These are phyloP conservation scores for Gymnogyps californianus DNA, from an alignment of 2,113 vertebrate species.

Conservation along the genomic window DNA sequence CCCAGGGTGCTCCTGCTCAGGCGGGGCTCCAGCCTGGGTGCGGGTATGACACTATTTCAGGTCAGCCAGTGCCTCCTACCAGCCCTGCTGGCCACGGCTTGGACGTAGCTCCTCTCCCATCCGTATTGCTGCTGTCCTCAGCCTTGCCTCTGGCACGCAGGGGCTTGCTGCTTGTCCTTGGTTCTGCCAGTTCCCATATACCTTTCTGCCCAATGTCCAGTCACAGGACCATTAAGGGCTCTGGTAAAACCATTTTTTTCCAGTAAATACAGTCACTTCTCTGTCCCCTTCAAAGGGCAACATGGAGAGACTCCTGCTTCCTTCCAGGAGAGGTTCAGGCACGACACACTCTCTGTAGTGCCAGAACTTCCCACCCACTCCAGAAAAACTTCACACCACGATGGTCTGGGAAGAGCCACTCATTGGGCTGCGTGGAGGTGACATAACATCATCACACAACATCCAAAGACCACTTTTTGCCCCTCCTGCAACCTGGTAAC, in stretches of 20 bases:
- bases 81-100: neutral
- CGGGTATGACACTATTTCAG: neutral
- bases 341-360: neutral
- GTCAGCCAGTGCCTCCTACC: neutral
- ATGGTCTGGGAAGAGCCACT: neutral
- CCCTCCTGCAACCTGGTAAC: neutral
- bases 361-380: neutral
- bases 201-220: neutral
- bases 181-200: neutral
- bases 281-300: neutral
- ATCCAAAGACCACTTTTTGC: neutral
- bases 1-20: neutral
- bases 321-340: neutral
- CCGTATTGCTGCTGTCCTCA: neutral
- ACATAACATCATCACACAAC: neutral
- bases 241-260: neutral
- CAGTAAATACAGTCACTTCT: neutral
- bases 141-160: neutral
- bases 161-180: neutral
- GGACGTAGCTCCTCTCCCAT: neutral
- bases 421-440: neutral
- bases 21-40: neutral
- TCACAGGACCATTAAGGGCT: neutral
- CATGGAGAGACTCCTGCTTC: neutral
- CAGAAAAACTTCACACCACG: neutral